phyloP scores from a whole-genome alignment of 1,140 invertebrate species.

The Rhizoglyphus robini region DNA sequence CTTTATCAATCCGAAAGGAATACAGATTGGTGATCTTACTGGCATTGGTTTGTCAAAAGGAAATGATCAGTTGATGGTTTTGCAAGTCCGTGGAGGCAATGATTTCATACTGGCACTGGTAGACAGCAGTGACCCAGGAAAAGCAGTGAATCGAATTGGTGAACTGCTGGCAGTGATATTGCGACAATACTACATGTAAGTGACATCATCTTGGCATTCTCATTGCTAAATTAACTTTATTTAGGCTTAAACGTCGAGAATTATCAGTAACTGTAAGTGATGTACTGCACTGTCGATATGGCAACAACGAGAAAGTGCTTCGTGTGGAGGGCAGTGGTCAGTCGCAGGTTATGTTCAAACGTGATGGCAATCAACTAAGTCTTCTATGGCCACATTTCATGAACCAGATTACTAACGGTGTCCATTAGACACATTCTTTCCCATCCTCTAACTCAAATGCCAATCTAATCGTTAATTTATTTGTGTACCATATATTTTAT shows the following conservation, averaged over 20 bases:
- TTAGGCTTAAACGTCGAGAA: constrained; percentile 44
- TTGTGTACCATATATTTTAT: no score
- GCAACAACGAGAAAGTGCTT: constrained; percentile 50
- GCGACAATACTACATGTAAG: constrained; percentile 33
- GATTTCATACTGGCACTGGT: constrained; percentile 72
- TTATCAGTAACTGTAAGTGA: constrained; percentile 49
- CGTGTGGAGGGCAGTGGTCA: constrained; percentile 44
- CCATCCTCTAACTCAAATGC: no score
- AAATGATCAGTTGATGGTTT: constrained; percentile 70
- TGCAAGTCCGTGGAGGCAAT: constrained; percentile 73
- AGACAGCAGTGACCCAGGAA: constrained; percentile 24
- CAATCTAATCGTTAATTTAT: no score
- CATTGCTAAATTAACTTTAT: constrained; percentile 27
- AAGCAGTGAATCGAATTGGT: constrained; percentile 45
- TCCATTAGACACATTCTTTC: not conserved
- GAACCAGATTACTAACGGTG: not conserved
- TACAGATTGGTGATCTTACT: constrained; percentile 63
- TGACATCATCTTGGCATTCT: constrained; percentile 12
- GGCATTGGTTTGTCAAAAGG: constrained; percentile 64
- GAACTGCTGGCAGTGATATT: constrained; percentile 69
- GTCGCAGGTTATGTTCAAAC: constrained; percentile 43
- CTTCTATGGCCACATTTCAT: constrained; percentile 30
- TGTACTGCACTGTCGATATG: constrained; percentile 52
- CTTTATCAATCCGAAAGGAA: constrained; percentile 59
- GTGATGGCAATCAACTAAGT: constrained; percentile 36